Conservation (phyloP, 2,113 vertebrate species). For the Acrocephalus arundinaceus region DNA sequence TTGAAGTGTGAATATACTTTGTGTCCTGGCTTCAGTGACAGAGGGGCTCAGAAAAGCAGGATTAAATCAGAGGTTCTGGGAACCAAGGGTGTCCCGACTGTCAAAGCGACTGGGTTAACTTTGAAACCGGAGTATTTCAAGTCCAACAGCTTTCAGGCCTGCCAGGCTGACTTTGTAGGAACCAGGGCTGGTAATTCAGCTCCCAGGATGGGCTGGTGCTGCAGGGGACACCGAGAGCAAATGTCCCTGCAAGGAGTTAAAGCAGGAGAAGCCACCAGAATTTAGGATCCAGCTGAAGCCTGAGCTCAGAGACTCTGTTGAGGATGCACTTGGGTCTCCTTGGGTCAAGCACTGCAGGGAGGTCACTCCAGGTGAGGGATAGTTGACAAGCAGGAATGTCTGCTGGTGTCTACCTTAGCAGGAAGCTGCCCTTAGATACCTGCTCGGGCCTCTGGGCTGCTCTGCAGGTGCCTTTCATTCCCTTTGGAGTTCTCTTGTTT, state of each 20-base stretch:
- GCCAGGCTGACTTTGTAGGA: background rate
- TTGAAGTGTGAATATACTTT: background rate
- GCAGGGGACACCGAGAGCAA: background rate
- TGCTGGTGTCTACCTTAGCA: background rate
- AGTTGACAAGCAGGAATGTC: background rate
- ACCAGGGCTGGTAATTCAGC: background rate
- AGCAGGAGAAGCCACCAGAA: background rate
- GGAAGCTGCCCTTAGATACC: background rate
- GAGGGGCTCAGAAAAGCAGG: background rate
- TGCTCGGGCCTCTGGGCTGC: background rate
- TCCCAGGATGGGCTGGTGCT: background rate
- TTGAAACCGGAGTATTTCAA: slow-evolving; percentile 17
- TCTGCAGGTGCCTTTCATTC: background rate
- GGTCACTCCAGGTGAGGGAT: slow-evolving; percentile 58
- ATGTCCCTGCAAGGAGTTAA: background rate
- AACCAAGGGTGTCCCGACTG: background rate
- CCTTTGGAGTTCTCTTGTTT: background rate
- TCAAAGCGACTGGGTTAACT: background rate
- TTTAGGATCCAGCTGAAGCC: background rate
- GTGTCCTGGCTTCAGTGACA: background rate
- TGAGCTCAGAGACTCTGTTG: rapidly evolving
- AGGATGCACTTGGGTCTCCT: background rate
- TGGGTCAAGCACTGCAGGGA: background rate
- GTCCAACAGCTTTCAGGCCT: slow-evolving; percentile 5
- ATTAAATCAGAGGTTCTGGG: background rate